A percentile compares a stretch with the other conserved stretches of the same genome.
phyloP scores from a whole-genome alignment of 2,888 invertebrate species.

The Chloroclystis v-ata region DNA sequence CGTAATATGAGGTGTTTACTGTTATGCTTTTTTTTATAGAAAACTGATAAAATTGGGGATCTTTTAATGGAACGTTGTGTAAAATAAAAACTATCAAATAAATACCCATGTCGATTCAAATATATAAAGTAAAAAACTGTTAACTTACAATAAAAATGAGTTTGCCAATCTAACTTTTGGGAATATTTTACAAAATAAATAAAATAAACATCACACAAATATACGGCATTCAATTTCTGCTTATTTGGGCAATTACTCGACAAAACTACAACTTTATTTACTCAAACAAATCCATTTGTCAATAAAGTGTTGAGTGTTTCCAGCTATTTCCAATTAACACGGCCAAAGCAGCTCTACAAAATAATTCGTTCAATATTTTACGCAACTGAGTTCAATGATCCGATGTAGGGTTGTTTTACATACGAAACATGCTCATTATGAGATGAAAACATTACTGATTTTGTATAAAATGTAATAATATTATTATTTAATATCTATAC shows the following conservation, averaged over 20 bases:
- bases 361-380: constrained; percentile 1
- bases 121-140: too few relatives aligned
- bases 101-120: too few relatives aligned
- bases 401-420: background rate
- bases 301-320: constrained; percentile 6
- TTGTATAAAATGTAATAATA: too few relatives aligned
- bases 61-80: too few relatives aligned
- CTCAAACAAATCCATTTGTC: constrained; percentile 6
- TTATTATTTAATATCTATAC: too few relatives aligned
- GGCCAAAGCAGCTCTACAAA: background rate
- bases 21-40: too few relatives aligned
- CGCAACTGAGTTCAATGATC: constrained; percentile 1
- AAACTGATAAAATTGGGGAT: too few relatives aligned
- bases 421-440: background rate
- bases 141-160: too few relatives aligned
- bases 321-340: constrained; percentile 14
- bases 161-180: too few relatives aligned
- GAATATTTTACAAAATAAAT: too few relatives aligned
- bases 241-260: background rate
- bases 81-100: too few relatives aligned
- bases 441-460: background rate
- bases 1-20: too few relatives aligned
- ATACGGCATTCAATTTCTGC: background rate
- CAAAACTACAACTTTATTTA: constrained; percentile 7
- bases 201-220: background rate